phyloP scores from a whole-genome alignment of 2,888 invertebrate genomes.

The Ceramica pisi region DNA sequence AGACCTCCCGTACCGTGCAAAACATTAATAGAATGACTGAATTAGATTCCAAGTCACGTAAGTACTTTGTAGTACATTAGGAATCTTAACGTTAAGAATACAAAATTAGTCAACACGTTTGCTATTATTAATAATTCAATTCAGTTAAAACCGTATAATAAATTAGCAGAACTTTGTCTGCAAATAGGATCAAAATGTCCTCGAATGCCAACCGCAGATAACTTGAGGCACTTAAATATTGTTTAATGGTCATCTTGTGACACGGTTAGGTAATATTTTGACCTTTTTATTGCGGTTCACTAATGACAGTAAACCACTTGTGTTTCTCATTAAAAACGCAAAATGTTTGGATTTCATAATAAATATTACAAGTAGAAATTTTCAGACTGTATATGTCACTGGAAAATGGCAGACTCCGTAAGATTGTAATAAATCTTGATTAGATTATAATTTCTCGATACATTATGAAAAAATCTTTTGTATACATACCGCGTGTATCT shows the following conservation, averaged over 20 bases:
- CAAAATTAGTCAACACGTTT: neutral
- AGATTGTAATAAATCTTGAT: no score
- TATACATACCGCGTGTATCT: no score
- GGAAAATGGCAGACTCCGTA: no score
- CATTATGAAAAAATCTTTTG: no score
- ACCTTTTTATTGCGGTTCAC: constrained; percentile 38
- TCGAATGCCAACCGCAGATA: constrained; percentile 40
- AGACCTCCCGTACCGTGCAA: neutral
- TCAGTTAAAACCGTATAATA: neutral
- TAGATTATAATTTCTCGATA: no score
- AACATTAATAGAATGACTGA: constrained; percentile 11
- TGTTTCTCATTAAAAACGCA: constrained; percentile 2
- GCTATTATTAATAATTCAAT: constrained; percentile 25
- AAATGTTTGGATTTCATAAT: no score
- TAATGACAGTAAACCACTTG: constrained; percentile 21
- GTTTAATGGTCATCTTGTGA: constrained; percentile 46
- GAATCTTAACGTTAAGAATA: constrained; percentile 6
- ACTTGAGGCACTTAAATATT: constrained; percentile 45
- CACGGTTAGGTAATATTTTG: constrained; percentile 47
- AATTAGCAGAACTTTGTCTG: constrained; percentile 8
- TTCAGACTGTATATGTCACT: no score
- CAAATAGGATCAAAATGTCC: constrained; percentile 36
- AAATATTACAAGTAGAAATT: neutral
- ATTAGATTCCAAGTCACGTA: constrained; percentile 13
- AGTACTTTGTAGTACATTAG: constrained; percentile 2